phyloP scores from a whole-genome alignment of 2,113 vertebrate species.

The Illadopsis cleaveri region DNA sequence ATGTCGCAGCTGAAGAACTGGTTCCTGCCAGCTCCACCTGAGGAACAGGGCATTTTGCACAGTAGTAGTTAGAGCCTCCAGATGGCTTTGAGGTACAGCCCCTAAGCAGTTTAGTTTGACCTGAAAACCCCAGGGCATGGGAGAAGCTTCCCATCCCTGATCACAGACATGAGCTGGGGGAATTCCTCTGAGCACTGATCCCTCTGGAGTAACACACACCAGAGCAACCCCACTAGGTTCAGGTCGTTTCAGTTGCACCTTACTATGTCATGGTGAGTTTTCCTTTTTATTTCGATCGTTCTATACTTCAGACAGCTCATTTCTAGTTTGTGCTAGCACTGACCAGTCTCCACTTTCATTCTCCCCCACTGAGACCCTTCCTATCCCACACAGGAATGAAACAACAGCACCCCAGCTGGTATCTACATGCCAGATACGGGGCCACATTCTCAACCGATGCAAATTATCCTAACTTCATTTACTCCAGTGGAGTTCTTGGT shows the following conservation, averaged over 20 bases:
- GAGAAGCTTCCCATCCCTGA: neutral
- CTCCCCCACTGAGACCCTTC: neutral
- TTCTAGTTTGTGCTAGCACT: neutral
- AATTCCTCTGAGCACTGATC: neutral
- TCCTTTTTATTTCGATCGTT: neutral
- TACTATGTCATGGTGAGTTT: neutral
- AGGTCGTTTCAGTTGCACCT: neutral
- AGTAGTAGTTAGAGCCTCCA: neutral
- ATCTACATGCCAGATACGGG: neutral
- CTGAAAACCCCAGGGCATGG: neutral
- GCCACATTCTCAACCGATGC: neutral
- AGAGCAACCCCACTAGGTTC: neutral
- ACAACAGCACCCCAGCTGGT: conserved; percentile 25
- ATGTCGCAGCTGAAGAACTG: conserved; percentile 13
- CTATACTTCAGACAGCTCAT: neutral
- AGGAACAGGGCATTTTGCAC: conserved; percentile 14
- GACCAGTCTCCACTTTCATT: neutral
- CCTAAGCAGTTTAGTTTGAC: neutral
- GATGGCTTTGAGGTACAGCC: neutral
- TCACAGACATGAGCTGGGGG: neutral
- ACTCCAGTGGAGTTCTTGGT: conserved; percentile 20
- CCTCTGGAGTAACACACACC: neutral
- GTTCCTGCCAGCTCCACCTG: conserved; percentile 52
- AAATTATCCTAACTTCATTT: conserved; percentile 43
- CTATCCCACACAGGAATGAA: neutral